Evolutionary conservation across 1,140 invertebrate species (phyloP).

Genomic region (Hyphantria cunea): DNA sequence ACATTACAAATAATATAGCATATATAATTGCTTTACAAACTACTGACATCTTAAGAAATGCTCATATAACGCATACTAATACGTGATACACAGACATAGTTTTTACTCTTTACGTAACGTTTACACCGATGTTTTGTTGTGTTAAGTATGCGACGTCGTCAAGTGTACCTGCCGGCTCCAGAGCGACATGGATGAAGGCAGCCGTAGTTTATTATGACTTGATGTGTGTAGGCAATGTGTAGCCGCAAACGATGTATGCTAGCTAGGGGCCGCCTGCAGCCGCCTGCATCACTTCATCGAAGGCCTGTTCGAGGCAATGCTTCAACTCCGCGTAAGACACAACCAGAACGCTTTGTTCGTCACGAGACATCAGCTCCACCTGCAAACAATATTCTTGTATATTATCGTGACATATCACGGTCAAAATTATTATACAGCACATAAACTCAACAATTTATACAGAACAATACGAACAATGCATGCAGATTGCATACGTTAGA

Average conservation of each 20-base stretch:
- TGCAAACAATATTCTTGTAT: slow-evolving; percentile 58
- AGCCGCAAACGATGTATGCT: neutral
- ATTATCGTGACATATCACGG: neutral
- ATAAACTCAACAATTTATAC: too few species aligned
- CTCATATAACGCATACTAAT: slow-evolving; percentile 12
- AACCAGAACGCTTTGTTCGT: slow-evolving; percentile 97
- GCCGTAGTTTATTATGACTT: slow-evolving; percentile 13
- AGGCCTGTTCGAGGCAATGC: slow-evolving; percentile 96
- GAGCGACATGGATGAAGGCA: slow-evolving; percentile 13
- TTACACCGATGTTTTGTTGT: neutral
- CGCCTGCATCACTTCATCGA: slow-evolving; percentile 87
- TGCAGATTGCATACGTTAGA: too few species aligned
- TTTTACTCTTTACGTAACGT: slow-evolving; percentile 3
- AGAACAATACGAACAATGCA: too few species aligned
- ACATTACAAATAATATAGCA: slow-evolving; percentile 19
- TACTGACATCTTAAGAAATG: slow-evolving; percentile 20
- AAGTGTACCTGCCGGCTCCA: neutral
- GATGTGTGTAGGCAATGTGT: slow-evolving; percentile 19
- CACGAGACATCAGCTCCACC: slow-evolving; percentile 97
- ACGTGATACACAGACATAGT: slow-evolving; percentile 4
- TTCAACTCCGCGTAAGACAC: slow-evolving; percentile 97
- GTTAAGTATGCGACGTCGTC: neutral
- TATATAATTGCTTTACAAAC: slow-evolving; percentile 8
- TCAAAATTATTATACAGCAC: too few species aligned
- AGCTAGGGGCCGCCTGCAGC: slow-evolving; percentile 37